A percentile compares a stretch with the other conserved stretches of the same genome.
phyloP scores from a whole-genome alignment of 2,113 vertebrate species.

The Spea multiplicata region DNA sequence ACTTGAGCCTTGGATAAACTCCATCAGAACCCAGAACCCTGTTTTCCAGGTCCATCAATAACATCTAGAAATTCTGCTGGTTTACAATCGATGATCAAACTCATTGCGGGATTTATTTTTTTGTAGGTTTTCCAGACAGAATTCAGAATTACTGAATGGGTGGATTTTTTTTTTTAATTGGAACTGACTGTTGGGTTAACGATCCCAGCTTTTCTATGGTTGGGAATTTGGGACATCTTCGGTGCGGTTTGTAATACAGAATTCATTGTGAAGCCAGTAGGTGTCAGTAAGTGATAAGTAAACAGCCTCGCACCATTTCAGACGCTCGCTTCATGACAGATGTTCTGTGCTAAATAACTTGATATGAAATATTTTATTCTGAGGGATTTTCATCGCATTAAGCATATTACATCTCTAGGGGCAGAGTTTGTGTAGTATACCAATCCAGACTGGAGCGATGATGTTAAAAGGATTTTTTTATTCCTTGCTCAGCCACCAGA shows the following conservation, averaged over 20 bases:
- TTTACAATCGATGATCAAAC: too few species aligned
- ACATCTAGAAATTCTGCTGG: too few species aligned
- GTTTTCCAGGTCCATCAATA: too few species aligned
- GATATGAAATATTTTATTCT: not conserved
- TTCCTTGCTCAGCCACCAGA: not conserved
- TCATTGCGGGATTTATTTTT: too few species aligned
- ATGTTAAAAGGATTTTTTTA: not conserved
- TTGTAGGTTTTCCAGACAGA: too few species aligned
- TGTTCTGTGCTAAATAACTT: constrained; percentile 1
- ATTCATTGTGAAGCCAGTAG: constrained; percentile 64
- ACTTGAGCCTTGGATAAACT: too few species aligned
- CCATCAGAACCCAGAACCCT: too few species aligned
- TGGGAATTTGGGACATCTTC: not conserved
- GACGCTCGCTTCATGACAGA: not conserved
- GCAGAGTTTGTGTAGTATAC: not conserved
- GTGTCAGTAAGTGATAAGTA: constrained; percentile 70
- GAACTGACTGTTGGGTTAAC: too few species aligned
- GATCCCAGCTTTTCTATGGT: not conserved
- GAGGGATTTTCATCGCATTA: not conserved
- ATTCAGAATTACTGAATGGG: too few species aligned
- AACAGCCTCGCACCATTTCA: constrained; percentile 41
- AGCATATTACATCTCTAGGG: not conserved
- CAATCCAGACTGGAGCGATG: constrained; percentile 1
- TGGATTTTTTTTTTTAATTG: too few species aligned
- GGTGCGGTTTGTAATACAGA: not conserved